Percentiles rank a stretch among this genome's conserved stretches.
These are phyloP conservation scores for Scolopax rusticola DNA, from an alignment of 2,797 vertebrate species.

Conservation along the genomic window DNA sequence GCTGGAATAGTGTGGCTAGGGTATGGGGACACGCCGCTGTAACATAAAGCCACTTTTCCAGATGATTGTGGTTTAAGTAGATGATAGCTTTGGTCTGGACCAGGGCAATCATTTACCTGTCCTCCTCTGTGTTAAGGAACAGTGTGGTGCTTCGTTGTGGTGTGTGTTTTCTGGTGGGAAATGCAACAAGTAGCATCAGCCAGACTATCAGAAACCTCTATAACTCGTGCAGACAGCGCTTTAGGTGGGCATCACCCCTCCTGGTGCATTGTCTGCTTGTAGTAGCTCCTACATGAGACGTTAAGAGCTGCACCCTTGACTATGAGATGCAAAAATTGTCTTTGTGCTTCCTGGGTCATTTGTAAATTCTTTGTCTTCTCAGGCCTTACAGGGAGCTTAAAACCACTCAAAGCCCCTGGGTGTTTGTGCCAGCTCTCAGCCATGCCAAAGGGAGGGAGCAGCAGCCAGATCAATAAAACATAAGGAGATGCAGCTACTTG, in stretches of 20 bases:
- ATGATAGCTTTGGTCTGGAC: neutral
- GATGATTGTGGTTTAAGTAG: neutral
- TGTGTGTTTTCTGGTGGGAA: neutral
- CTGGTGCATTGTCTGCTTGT: neutral
- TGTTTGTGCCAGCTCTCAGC: neutral
- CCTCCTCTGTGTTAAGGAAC: neutral
- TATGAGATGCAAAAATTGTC: neutral
- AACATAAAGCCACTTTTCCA: neutral
- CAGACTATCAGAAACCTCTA: neutral
- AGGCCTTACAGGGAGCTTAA: neutral
- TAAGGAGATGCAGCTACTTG: neutral
- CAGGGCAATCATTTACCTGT: fast-evolving
- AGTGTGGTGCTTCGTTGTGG: neutral
- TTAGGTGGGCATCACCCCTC: neutral
- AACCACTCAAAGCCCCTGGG: neutral
- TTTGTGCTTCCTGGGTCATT: neutral
- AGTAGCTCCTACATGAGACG: neutral
- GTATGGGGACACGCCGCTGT: fast-evolving
- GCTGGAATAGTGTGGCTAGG: neutral
- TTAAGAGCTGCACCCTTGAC: neutral
- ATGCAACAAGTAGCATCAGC: neutral
- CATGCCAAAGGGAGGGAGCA: neutral
- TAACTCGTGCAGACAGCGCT: neutral
- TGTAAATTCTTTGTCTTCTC: neutral
- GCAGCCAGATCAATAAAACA: neutral